Percentiles rank a stretch among this genome's conserved stretches.
phyloP scores from a whole-genome alignment of 2,888 invertebrate genomes.

The Drosophila barbarae region DNA sequence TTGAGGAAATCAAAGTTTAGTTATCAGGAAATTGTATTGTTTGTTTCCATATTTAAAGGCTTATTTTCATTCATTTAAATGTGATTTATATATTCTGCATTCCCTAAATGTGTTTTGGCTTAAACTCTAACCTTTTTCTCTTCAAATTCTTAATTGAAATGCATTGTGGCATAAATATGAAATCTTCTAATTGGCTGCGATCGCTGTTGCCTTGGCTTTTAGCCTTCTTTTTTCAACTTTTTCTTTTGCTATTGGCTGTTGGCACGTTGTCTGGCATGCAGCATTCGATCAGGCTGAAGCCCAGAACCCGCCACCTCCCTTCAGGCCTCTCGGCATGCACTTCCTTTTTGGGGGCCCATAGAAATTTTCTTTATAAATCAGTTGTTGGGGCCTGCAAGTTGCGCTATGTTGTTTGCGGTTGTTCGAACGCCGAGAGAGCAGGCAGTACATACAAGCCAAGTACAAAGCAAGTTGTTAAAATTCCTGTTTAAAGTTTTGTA shows the following conservation, averaged over 20 bases:
- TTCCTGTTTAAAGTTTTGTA: conserved; percentile 75
- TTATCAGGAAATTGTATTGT: not conserved
- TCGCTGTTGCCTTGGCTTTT: conserved; percentile 21
- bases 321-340: conserved; percentile 55
- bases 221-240: conserved; percentile 3
- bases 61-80: too few species aligned
- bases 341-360: conserved; percentile 71
- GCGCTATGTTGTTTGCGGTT: conserved; percentile 45
- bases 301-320: conserved; percentile 6
- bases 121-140: conserved; percentile 17
- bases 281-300: conserved; percentile 28
- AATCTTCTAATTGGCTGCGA: conserved; percentile 67
- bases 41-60: too few species aligned
- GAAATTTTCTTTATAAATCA: conserved; percentile 72
- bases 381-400: conserved; percentile 56
- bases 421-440: conserved; percentile 38
- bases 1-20: not conserved
- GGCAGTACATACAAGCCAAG: conserved; percentile 54
- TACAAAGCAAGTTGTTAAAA: conserved; percentile 75
- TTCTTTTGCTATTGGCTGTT: conserved; percentile 35
- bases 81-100: not conserved
- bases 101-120: not conserved
- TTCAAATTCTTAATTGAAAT: conserved; percentile 53
- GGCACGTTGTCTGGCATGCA: conserved; percentile 70
- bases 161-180: conserved; percentile 62